Base-by-base conservation (phyloP, 2,888 invertebrate species). In the Disparrhopalites patrizii region DNA sequence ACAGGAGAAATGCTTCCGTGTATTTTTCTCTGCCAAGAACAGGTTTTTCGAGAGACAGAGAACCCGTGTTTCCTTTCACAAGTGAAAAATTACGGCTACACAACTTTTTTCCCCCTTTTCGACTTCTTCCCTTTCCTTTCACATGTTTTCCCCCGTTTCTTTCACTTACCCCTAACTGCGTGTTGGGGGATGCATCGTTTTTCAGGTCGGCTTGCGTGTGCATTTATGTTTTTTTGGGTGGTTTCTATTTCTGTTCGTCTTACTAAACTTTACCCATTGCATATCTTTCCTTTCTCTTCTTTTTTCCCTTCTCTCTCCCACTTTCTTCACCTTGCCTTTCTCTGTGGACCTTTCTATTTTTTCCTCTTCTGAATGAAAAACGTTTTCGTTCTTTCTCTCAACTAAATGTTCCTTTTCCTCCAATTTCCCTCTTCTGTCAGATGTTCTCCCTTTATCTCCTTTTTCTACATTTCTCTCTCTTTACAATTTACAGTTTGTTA, bases 21-120 rank as follows among this genome's bases (percentile, higher is more conserved):
- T 54, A 65, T 65, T 65, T 65, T 65, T 65, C 65, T 65, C 65
- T 65, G 65, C 65, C 65, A 65, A 20, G 23, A 50, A 18, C 58
- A 65, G 58, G 18, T 20, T 28, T 23, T n/a, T n/a, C 20, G 47
- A n/a, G 28, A 61, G 33, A 33, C 36, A 50, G 52, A 58, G n/a
- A 40, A 62, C 33, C 36, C 54, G 7, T 62, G 62, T 62, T 62
- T 62, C 52, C 54, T 62, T 61, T 62, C 62, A 62, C 30, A 38
- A 20, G 52, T 62, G 38, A 54, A 52, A 52, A 62, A 62, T 40
- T 52, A 62, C 28, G 30, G 51, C 25, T 50, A 33, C 25, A 4
- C 36, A 58, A 47, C 47, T 43, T 30, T 28, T 47, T 30, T 43
- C 43, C 8, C 43, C 20, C 43, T 43, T 28, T 28, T 60, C 23